phyloP scores from a whole-genome alignment of 1,140 invertebrate species.

The Pseudomyrmex dendroicus region DNA sequence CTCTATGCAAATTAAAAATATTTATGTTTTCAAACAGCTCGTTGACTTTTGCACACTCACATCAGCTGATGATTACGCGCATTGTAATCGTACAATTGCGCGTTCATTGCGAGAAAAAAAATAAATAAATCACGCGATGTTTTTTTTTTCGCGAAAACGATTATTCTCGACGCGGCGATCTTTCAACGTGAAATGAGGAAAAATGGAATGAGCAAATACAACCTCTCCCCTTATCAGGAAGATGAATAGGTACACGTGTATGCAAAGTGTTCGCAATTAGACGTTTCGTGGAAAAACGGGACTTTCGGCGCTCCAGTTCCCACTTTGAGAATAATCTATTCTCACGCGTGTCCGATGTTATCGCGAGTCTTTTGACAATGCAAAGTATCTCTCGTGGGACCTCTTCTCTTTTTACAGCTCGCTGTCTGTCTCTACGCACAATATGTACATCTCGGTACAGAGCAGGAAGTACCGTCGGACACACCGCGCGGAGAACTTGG shows the following conservation, averaged over 20 bases:
- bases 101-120: too few species aligned
- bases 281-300: slow-evolving; percentile 32
- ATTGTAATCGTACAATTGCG: too few species aligned
- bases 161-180: background rate
- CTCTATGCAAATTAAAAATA: too few species aligned
- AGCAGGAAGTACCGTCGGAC: slow-evolving; percentile 13
- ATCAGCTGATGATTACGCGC: too few species aligned
- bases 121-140: too few species aligned
- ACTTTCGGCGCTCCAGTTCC: slow-evolving; percentile 70
- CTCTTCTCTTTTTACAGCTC: background rate
- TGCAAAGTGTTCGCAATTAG: slow-evolving; percentile 19
- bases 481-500: background rate
- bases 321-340: slow-evolving; percentile 62
- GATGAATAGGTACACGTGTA: background rate
- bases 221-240: background rate
- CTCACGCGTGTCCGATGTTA: slow-evolving; percentile 62
- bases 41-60: too few species aligned
- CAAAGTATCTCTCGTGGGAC: slow-evolving; percentile 56
- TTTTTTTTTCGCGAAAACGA: background rate
- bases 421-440: background rate
- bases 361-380: slow-evolving; percentile 61
- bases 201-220: slow-evolving; percentile 5
- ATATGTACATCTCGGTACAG: background rate
- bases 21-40: too few species aligned
- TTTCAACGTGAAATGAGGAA: background rate